These are phyloP conservation scores for Prunella strophiata DNA, from an alignment of 2,797 vertebrate genomes.

Conservation along the genomic window DNA sequence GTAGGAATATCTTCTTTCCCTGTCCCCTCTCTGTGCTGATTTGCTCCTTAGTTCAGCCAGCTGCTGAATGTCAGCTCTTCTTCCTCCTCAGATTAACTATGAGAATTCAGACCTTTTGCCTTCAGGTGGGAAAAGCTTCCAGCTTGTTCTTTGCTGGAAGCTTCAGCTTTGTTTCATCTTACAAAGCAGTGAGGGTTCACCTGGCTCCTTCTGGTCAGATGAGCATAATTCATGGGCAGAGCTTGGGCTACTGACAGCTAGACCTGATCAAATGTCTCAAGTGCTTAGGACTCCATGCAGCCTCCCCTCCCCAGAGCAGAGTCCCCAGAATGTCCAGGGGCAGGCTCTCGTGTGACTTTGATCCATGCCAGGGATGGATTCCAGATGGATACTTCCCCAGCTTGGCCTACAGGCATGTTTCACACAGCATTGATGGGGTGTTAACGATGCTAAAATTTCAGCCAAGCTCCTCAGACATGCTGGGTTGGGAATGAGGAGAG, in stretches of 20 bases:
- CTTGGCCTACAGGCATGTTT: not conserved
- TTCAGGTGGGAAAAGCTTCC: not conserved
- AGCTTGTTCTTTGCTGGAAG: not conserved
- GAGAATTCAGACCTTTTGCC: not conserved
- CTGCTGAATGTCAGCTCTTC: not conserved
- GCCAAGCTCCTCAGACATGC: not conserved
- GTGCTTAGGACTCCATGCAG: not conserved
- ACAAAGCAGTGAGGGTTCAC: not conserved
- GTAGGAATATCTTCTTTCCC: not conserved
- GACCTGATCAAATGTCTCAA: not conserved
- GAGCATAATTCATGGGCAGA: not conserved
- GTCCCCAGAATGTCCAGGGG: not conserved
- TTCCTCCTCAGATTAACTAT: not conserved
- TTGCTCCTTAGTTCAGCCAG: not conserved
- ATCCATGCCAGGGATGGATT: slow-evolving; percentile 53
- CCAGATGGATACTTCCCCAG: slow-evolving; percentile 43
- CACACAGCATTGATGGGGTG: slow-evolving; percentile 54
- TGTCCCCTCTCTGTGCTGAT: not conserved
- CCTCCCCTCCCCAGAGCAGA: not conserved
- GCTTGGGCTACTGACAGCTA: not conserved
- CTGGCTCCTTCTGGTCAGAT: not conserved
- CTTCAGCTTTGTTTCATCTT: not conserved
- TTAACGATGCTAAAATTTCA: slow-evolving; percentile 59
- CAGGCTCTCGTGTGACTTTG: slow-evolving; percentile 12
- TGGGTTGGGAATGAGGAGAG: not conserved